A percentile compares a stretch with the other conserved stretches of the same genome.
These are phyloP conservation scores for Scophthalmus maximus DNA, from an alignment of 2,113 vertebrate species.

Conservation along the genomic window DNA sequence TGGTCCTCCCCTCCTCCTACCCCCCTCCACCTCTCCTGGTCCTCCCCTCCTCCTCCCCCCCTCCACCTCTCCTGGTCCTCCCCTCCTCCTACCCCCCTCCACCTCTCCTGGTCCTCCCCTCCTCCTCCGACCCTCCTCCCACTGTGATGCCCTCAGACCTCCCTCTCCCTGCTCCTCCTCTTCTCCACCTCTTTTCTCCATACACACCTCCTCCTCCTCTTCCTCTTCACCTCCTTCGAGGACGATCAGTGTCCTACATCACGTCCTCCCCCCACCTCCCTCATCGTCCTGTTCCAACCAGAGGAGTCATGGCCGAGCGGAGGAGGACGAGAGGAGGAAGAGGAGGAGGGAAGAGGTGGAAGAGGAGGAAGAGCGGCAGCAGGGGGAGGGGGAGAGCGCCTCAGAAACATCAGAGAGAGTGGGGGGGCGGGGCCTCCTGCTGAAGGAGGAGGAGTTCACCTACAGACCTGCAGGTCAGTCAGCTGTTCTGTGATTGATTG, in stretches of 20 bases:
- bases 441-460: slow-evolving; percentile 72
- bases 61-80: slow-evolving; percentile 5
- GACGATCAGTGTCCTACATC: neutral
- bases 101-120: slow-evolving; percentile 20
- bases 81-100: neutral
- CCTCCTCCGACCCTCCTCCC: slow-evolving; percentile 25
- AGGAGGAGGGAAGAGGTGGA: slow-evolving; percentile 18
- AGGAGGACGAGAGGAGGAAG: slow-evolving; percentile 28
- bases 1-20: slow-evolving; percentile 9
- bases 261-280: neutral
- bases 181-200: neutral
- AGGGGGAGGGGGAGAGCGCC: slow-evolving; percentile 75
- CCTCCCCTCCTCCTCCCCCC: slow-evolving; percentile 5
- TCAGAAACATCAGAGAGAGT: slow-evolving; percentile 64
- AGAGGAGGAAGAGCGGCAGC: slow-evolving; percentile 68
- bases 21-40: slow-evolving; percentile 2
- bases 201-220: slow-evolving; percentile 10
- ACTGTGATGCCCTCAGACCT: slow-evolving; percentile 14
- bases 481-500: neutral
- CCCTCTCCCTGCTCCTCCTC: slow-evolving; percentile 6
- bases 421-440: slow-evolving; percentile 16
- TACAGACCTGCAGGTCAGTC: slow-evolving; percentile 69
- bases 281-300: neutral
- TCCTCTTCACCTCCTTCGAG: slow-evolving; percentile 14
- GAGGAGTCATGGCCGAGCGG: slow-evolving; percentile 33